Evolutionary conservation across 2,113 vertebrate genomes (phyloP), one percentile per base, ranked within the genome.

Genomic region (Pteruthius melanotis): DNA sequence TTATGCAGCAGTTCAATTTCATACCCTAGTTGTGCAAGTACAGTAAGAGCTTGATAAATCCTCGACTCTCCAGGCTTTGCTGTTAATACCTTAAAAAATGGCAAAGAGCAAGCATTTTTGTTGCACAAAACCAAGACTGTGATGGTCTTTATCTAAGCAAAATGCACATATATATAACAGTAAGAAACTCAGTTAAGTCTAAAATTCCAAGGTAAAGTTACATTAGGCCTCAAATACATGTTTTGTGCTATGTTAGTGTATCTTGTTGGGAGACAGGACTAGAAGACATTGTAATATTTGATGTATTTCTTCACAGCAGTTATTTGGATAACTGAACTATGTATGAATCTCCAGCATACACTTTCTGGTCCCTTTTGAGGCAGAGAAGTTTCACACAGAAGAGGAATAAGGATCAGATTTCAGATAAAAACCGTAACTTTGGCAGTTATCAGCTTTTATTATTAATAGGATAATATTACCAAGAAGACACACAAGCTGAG

Each of bases 21-120:
- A 98, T 98, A 99, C n/a, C 98, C 98, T 84, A 98, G 97, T 94
- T 99, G 99, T 97, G 97, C 98, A 77, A 99, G 97, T 52, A 98
- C 98, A 91, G 94, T 92, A 68, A 98, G 88, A 42, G 98, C 94
- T 80, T 98, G 98, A 96, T 99, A 99, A 63, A 91, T 28, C 42
- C 37, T 79, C 18, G 69, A 50, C 12, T 98, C 75, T 57, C 96
- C 97, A 50, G 99, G 98, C 60, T 57, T 92, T 45, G 98, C 93
- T 45, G 95, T 83, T 85, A 99, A 76, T 91, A 98, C 98, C 99
- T 99, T 95, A 65, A 14, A 91, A 90, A 96, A 95, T 4, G 21
- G 44, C 54, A 97, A 94, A 93, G 54, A 71, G 11, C 14, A 28
- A 82, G 30, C 16, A 71, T 77, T 78, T 50, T 71, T 37, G 27